Base-by-base conservation (phyloP, 1,140 invertebrate species). In the Drosophila takahashii region DNA sequence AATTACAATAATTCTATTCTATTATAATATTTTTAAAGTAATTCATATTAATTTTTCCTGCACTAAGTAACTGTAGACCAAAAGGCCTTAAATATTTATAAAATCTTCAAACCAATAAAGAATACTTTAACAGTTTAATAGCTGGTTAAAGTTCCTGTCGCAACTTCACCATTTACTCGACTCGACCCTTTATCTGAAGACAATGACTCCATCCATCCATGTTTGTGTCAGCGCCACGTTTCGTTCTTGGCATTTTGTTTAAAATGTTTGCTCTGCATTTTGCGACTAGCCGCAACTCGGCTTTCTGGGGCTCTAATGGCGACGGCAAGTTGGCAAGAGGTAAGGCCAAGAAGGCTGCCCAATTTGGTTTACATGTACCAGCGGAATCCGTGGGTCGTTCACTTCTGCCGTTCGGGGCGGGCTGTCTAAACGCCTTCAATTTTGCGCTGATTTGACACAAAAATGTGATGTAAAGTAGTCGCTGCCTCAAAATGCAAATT, bases 381-480 rank as follows among this genome's bases (percentile, higher is more conserved):
- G 59, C 22, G 37, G 34, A 45, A 32, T 50, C 13, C 39, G 66
- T 54, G 58, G 71, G 52, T 59, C 61, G 58, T 75, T 66, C 64
- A 67, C 64, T 62, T 16, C 34, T 27, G 42, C 5, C 7, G 37
- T 44, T 54, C 13, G 48, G 44, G 52, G 52, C 36, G 34, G 51
- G 53, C 66, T 77, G 71, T 60, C 59, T 39, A 53, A 77, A 85
- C 81, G 79, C 64, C 64, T 83, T 67, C 58, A 58, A 87, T 89
- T 65, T 87, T 72, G 65, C 67, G 83, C 83, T 87, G 86, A 89
- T 89, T 87, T 89, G 84, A 89, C 84, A 87, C 70, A 89, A 89
- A 71, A 77, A 84, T 73, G 77, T 89, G 79, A 89, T 61, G 77
- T 64, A 74, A 79, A 71, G 48, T 47, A 66, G 65, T 53, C 36